phyloP scores from a whole-genome alignment of 2,888 invertebrate genomes.

The Brenthis hecate region DNA sequence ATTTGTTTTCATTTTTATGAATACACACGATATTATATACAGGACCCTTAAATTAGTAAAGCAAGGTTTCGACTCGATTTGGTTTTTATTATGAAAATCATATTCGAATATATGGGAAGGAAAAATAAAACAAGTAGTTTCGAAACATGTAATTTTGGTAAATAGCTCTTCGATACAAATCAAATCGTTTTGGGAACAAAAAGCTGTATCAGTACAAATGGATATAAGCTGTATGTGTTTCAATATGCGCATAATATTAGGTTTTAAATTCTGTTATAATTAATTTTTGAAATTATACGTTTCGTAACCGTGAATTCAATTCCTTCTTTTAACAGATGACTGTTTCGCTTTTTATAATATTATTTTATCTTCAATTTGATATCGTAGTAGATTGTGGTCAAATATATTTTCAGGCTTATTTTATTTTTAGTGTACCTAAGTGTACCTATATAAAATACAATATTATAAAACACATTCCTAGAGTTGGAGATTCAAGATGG shows the following conservation, averaged over 20 bases:
- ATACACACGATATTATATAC: constrained; percentile 21
- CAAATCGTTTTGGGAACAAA: constrained; percentile 71
- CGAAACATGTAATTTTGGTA: constrained; percentile 77
- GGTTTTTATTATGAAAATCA: constrained; percentile 62
- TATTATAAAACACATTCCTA: too few species aligned
- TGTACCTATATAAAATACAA: too few species aligned
- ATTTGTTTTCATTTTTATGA: too few species aligned
- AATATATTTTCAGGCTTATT: too few species aligned
- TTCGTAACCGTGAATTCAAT: constrained; percentile 2
- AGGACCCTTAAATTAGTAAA: constrained; percentile 33
- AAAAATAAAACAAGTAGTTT: constrained; percentile 74
- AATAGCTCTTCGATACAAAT: constrained; percentile 79
- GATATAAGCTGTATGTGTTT: constrained; percentile 30
- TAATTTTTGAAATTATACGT: constrained; percentile 16
- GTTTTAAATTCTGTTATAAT: constrained; percentile 33
- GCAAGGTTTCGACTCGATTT: constrained; percentile 32
- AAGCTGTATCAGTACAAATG: constrained; percentile 43
- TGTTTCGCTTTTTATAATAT: neutral
- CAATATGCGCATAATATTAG: constrained; percentile 35
- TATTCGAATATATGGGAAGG: constrained; percentile 71
- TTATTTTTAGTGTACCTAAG: too few species aligned
- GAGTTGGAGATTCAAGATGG: neutral
- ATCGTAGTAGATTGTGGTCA: neutral
- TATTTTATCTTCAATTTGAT: neutral
- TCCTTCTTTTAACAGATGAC: neutral